Evolutionary conservation across 2,797 vertebrate genomes (phyloP).

Genomic region (Crenuchus spilurus): DNA sequence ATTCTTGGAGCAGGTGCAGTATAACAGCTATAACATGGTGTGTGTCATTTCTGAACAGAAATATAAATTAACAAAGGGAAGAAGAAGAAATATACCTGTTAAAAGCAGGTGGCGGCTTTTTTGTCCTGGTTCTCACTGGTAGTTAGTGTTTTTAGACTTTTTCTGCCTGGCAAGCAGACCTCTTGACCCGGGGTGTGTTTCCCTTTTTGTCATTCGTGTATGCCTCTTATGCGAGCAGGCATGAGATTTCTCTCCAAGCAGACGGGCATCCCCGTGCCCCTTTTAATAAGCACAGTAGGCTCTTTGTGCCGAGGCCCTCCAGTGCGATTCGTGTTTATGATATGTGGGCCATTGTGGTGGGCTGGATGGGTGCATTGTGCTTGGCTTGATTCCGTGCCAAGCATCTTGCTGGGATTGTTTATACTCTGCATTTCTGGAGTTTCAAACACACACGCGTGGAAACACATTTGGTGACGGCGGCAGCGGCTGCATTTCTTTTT

Average conservation of each 20-base stretch:
- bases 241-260: neutral
- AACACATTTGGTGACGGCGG: no score
- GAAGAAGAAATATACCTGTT: neutral
- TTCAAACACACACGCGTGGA: conserved; percentile 67
- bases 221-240: no score
- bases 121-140: no score
- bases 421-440: conserved; percentile 70
- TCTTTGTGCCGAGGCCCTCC: conserved; percentile 57
- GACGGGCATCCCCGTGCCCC: conserved; percentile 50
- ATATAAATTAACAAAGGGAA: neutral
- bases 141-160: no score
- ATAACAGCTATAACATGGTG: neutral
- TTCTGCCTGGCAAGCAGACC: neutral
- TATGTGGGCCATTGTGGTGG: conserved; percentile 77
- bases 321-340: conserved; percentile 72
- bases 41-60: no score
- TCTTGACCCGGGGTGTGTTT: neutral
- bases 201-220: no score
- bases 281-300: conserved; percentile 67
- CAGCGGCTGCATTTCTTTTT: no score
- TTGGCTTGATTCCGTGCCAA: conserved; percentile 87
- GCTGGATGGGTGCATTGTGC: conserved; percentile 80
- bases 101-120: neutral
- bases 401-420: conserved; percentile 77
- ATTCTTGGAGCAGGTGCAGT: neutral